Conservation (phyloP, 2,888 invertebrate genomes). For the Pristionchus fissidentatus region DNA sequence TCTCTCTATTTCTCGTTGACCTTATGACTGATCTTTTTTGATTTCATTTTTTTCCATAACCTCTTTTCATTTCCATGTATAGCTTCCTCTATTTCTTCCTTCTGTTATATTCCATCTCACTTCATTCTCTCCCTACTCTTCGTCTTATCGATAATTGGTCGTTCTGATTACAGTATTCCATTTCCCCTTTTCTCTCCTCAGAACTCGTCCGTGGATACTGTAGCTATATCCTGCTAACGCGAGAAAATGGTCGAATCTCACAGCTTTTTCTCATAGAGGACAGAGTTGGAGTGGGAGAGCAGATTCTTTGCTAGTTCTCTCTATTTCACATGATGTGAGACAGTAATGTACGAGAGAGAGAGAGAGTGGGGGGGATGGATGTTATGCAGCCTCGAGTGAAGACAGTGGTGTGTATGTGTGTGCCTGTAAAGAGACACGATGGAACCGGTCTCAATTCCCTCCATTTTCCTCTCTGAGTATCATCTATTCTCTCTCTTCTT, state of each 20-base stretch:
- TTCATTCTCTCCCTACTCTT: not conserved
- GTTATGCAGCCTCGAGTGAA: slow-evolving; percentile 12
- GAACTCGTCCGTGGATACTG: not conserved
- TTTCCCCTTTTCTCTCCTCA: not conserved
- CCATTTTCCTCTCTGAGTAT: not conserved
- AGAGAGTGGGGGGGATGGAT: not conserved
- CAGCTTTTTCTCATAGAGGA: not conserved
- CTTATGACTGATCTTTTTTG: no score
- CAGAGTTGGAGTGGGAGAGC: no score
- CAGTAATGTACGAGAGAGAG: not conserved
- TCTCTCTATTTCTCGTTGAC: no score
- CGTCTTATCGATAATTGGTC: not conserved
- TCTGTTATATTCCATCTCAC: not conserved
- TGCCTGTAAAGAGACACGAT: slow-evolving; percentile 12
- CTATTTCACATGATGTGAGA: not conserved
- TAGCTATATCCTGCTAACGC: not conserved
- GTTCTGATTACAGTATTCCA: not conserved
- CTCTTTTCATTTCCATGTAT: not conserved
- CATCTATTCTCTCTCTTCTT: not conserved
- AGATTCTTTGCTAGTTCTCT: no score
- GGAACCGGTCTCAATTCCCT: slow-evolving; percentile 16
- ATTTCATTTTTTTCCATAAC: no score
- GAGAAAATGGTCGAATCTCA: not conserved
- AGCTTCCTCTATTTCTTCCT: not conserved
- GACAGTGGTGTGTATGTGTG: no score